Base-by-base conservation (phyloP, 1,140 invertebrate genomes). In the Penaeus japonicus region DNA sequence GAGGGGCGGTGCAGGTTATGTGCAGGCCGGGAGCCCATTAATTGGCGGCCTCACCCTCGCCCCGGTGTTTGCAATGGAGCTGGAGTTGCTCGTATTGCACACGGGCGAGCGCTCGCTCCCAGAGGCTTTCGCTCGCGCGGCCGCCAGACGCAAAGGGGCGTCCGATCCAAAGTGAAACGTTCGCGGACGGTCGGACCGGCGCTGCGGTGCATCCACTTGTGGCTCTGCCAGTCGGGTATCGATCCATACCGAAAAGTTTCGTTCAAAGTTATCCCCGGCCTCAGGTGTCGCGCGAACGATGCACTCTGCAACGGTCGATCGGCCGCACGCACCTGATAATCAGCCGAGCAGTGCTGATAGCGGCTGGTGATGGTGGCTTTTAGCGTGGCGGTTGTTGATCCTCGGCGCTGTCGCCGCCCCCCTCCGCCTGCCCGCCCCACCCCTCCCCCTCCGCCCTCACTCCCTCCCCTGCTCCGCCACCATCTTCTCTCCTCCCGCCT, bases 181-280 rank as follows among this genome's bases (percentile, higher is more conserved):
- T 54, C 57, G 77, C 35, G 54, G 85, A 62, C 53, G 85, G 77
- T 32, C 77, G 47, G 22, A 32, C 59, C 57, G 85, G 75, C 77
- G 70, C 57, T n/a, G 78, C 77, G 85, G 85, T 87, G 85, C 85
- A 87, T 87, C 85, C 85, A 87, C 85, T 87, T 87, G 85, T 87
- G 77, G 85, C 77, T 87, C 85, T 87, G 85, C 85, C 85, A 87
- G 85, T 30, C 85, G 55, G 78, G 78, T 87, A 87, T 87, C 85
- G 85, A 87, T 81, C 85, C 77, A 39, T n/a, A 47, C 32, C 77
- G 77, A 59, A 87, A 87, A 80, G 85, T 87, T 87, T 87, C 85
- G 85, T 32, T 87, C 85, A 87, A 59, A 59, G 55, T 22, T 77
- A 30, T 27, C 35, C n/a, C 30, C 15, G 77, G 85, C 30, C 54